A percentile compares a stretch with the other conserved stretches of the same genome.
These are phyloP conservation scores for Campaea margaritaria DNA, from an alignment of 2,888 invertebrate species.

Conservation along the genomic window DNA sequence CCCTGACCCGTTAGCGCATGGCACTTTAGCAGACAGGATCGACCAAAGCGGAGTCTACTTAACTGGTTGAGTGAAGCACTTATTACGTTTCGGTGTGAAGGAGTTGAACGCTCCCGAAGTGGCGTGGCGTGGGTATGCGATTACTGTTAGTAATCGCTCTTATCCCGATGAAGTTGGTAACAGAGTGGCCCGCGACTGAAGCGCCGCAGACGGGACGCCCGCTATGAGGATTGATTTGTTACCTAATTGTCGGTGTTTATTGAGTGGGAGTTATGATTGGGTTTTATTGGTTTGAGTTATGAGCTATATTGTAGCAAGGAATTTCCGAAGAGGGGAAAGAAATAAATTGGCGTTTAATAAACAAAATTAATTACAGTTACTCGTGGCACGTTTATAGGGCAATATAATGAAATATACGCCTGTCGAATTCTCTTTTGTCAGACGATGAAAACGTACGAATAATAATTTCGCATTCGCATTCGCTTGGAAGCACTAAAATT, in stretches of 20 bases:
- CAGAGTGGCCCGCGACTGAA: slow-evolving; percentile 60
- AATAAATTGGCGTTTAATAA: slow-evolving; percentile 6
- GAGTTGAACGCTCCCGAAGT: slow-evolving; percentile 62
- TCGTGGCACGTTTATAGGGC: background rate
- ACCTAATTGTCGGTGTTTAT: slow-evolving; percentile 28
- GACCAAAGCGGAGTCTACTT: slow-evolving; percentile 11
- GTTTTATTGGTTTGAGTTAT: slow-evolving; percentile 26
- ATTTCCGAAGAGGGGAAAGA: slow-evolving; percentile 6
- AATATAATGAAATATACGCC: background rate
- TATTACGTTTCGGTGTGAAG: slow-evolving; percentile 61
- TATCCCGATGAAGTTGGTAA: slow-evolving; percentile 80
- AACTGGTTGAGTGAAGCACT: slow-evolving; percentile 50
- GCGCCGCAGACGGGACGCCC: slow-evolving; percentile 45
- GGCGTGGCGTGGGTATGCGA: slow-evolving; percentile 76
- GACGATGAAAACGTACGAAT: too few species aligned
- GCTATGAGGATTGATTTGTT: slow-evolving; percentile 34
- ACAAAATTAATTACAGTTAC: background rate
- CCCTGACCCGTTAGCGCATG: slow-evolving; percentile 52
- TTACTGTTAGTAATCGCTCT: slow-evolving; percentile 79
- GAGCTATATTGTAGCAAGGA: slow-evolving; percentile 3
- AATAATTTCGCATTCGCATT: too few species aligned
- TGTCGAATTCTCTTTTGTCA: too few species aligned
- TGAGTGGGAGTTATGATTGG: slow-evolving; percentile 25
- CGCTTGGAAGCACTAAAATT: too few species aligned
- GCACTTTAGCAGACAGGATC: slow-evolving; percentile 43